Evolutionary conservation across 2,797 vertebrate species (phyloP).

Genomic region (Etheostoma perlongum): DNA sequence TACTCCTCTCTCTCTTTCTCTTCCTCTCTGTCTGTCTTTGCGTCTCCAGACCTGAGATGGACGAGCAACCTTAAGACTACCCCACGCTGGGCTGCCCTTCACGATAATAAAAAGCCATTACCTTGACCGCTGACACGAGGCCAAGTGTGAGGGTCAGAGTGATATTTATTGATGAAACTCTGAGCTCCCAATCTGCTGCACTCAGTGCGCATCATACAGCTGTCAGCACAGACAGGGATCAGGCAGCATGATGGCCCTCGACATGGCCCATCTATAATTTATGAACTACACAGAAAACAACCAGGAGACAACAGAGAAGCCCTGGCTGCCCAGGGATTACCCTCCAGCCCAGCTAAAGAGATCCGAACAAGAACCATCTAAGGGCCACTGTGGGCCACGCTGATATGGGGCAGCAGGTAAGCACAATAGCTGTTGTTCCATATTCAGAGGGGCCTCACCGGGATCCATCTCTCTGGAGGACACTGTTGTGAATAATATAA

Average conservation of each 20-base stretch:
- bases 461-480: slow-evolving; percentile 82
- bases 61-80: slow-evolving; percentile 90
- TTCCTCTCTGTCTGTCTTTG: slow-evolving; percentile 79
- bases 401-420: slow-evolving; percentile 82
- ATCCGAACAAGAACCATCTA: slow-evolving; percentile 80
- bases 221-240: slow-evolving; percentile 96
- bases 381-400: slow-evolving; percentile 79
- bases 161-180: slow-evolving; percentile 99
- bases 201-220: slow-evolving; percentile 99
- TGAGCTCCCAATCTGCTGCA: slow-evolving; percentile 99
- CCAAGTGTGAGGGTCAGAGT: slow-evolving; percentile 95
- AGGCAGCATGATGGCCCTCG: slow-evolving; percentile 92
- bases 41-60: slow-evolving; percentile 87
- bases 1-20: slow-evolving; percentile 61
- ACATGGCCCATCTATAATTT: slow-evolving; percentile 99
- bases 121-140: slow-evolving; percentile 98
- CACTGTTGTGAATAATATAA: slow-evolving; percentile 85
- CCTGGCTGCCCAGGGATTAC: slow-evolving; percentile 86
- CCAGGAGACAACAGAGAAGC: slow-evolving; percentile 88
- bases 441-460: slow-evolving; percentile 84
- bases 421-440: slow-evolving; percentile 85
- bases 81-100: slow-evolving; percentile 91
- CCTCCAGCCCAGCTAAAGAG: slow-evolving; percentile 85
- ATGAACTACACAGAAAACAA: slow-evolving; percentile 96
- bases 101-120: slow-evolving; percentile 97